Evolutionary conservation across 1,140 invertebrate genomes (phyloP), one percentile per base, ranked within the genome.

Genomic region (Drosophila serrata): DNA sequence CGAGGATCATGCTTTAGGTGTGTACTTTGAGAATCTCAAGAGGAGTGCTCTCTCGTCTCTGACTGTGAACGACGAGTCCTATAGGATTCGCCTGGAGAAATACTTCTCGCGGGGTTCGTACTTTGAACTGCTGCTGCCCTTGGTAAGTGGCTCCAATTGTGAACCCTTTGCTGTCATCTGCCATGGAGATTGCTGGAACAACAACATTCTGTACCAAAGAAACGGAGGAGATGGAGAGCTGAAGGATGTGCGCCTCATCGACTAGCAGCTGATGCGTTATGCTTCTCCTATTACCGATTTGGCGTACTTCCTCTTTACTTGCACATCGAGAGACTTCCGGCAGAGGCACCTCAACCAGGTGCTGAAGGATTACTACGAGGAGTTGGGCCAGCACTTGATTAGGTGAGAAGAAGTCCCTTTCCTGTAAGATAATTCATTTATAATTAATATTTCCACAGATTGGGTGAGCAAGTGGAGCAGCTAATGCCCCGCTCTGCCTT

Each of bases 201-300:
- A 94, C 65, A 95, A 95, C 63, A 91, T 95, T 19, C 70, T 95
- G 43, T 95, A 93, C 79, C 51, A 37, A 92, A 92, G 1, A 6
- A 17, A 29, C 85, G 70, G 11, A 11, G 48, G 9, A 7, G 49
- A 11, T 3, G 58, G 55, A 45, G 37, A 40, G 8, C 56, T 79
- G 4, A 19, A 68, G 17, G 37, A 94, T 37, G 80, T 93, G n/a
- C 80, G 93, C 9, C 72, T 94, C 0, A 68, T 95, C 13, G 95
- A 95, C 74, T 94, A 94, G 81, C 95, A 95, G 82, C 81, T 95
- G 12, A 91, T 93, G 12, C 91, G 94, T 5, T 93, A 94, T 56
- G 93, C 93, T 2, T 95, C 95, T 4, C 95, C 95, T 6, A 93
- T 94, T 3, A 93, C 93, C 3, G 95, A 95, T 65, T 68, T 95